Percentiles rank a stretch among this genome's conserved stretches.
Conservation (phyloP, 2,113 vertebrate species). For the Pogona vitticeps region DNA sequence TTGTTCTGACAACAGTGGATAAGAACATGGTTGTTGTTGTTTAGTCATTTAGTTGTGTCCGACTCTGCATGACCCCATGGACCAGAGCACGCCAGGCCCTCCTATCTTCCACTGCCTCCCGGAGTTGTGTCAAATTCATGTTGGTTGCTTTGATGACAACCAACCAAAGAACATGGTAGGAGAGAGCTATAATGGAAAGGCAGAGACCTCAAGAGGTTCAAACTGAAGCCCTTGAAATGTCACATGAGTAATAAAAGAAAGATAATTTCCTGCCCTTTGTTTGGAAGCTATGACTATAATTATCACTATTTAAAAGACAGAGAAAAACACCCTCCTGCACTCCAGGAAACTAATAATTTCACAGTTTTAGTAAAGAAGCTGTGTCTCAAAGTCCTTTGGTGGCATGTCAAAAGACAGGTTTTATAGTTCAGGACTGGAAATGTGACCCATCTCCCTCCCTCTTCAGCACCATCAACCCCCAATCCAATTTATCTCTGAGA, state of each 20-base stretch:
- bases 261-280: neutral
- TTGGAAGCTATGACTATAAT: slow-evolving; percentile 8
- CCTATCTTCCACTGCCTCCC: too few species aligned
- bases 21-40: too few species aligned
- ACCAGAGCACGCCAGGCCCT: too few species aligned
- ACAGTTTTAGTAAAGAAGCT: neutral
- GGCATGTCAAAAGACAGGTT: neutral
- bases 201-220: neutral
- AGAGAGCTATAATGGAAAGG: neutral
- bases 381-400: slow-evolving; percentile 31
- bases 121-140: too few species aligned
- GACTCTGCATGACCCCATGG: too few species aligned
- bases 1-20: neutral
- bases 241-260: neutral
- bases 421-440: slow-evolving; percentile 1
- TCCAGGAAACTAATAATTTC: too few species aligned
- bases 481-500: slow-evolving; percentile 25
- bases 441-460: neutral
- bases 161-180: too few species aligned
- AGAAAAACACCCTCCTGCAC: neutral
- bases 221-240: neutral
- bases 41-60: too few species aligned
- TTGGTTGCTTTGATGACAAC: too few species aligned
- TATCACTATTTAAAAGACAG: neutral
- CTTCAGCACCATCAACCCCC: too few species aligned